These are phyloP conservation scores for Patella pellucida DNA, from an alignment of 2,888 invertebrate species.

Conservation along the genomic window DNA sequence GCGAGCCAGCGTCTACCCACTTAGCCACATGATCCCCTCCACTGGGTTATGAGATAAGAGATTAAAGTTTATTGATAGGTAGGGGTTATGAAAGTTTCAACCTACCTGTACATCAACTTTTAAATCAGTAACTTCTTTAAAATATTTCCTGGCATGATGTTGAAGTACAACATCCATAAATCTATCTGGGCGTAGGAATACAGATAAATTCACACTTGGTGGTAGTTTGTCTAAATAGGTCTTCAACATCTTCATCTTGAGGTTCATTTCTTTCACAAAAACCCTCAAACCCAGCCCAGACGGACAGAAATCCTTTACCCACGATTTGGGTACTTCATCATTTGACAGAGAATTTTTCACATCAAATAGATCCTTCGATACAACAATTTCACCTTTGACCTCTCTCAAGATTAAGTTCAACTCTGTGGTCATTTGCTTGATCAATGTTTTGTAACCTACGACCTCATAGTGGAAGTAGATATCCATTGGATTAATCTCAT, in stretches of 20 bases:
- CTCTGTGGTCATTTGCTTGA: constrained; percentile 48
- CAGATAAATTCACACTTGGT: constrained; percentile 49
- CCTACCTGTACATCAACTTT: constrained; percentile 60
- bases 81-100: too few relatives aligned
- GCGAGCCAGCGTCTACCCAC: too few relatives aligned
- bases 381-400: constrained; percentile 48
- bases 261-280: constrained; percentile 52
- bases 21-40: too few relatives aligned
- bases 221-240: constrained; percentile 44
- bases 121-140: constrained; percentile 59
- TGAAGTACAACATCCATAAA: constrained; percentile 61
- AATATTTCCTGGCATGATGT: constrained; percentile 57
- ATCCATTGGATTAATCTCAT: constrained; percentile 62
- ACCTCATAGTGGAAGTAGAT: constrained; percentile 60
- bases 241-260: constrained; percentile 40
- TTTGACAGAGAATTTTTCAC: constrained; percentile 52
- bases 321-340: constrained; percentile 53
- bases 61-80: too few relatives aligned
- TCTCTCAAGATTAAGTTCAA: constrained; percentile 45
- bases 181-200: constrained; percentile 61
- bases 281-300: constrained; percentile 45
- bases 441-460: constrained; percentile 46
- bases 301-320: constrained; percentile 56
- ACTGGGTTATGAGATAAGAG: too few relatives aligned
- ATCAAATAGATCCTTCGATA: constrained; percentile 41